Percentiles rank a stretch among this genome's conserved stretches.
Evolutionary conservation across 2,888 invertebrate species (phyloP).

Genomic region (Platyscelio sp.): DNA sequence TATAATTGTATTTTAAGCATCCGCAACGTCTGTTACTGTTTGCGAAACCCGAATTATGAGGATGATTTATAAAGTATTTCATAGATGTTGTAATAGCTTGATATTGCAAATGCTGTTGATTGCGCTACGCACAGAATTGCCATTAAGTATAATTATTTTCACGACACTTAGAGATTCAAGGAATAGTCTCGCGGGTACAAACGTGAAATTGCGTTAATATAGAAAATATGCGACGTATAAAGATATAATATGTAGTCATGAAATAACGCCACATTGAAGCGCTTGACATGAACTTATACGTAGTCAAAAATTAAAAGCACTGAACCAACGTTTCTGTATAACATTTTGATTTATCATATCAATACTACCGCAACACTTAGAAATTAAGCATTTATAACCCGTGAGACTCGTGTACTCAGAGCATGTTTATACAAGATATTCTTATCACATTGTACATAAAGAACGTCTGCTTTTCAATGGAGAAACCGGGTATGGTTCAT

Average conservation of each 20-base stretch:
- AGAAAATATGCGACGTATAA: not conserved
- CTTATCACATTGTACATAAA: not conserved
- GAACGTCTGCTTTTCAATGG: too few species aligned
- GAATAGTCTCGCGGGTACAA: slow-evolving; percentile 56
- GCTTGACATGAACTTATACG: too few species aligned
- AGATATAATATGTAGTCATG: not conserved
- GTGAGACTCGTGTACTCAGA: slow-evolving; percentile 33
- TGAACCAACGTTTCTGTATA: not conserved
- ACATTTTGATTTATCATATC: slow-evolving; percentile 38
- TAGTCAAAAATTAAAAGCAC: too few species aligned
- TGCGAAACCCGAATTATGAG: slow-evolving; percentile 43
- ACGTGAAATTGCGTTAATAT: not conserved
- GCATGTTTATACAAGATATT: slow-evolving; percentile 49
- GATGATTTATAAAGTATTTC: slow-evolving; percentile 57
- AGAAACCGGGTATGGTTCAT: too few species aligned
- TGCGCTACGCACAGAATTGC: slow-evolving; percentile 80
- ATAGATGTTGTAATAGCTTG: slow-evolving; percentile 73
- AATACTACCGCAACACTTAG: not conserved
- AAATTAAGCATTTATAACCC: slow-evolving; percentile 5
- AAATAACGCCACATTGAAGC: not conserved
- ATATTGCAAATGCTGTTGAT: slow-evolving; percentile 79
- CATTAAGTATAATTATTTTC: slow-evolving; percentile 74
- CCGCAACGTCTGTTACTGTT: slow-evolving; percentile 39
- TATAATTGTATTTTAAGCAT: slow-evolving; percentile 48
- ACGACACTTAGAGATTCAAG: slow-evolving; percentile 76